Base-by-base conservation (phyloP, 1,140 invertebrate genomes). In the Drosophila nikananu region DNA sequence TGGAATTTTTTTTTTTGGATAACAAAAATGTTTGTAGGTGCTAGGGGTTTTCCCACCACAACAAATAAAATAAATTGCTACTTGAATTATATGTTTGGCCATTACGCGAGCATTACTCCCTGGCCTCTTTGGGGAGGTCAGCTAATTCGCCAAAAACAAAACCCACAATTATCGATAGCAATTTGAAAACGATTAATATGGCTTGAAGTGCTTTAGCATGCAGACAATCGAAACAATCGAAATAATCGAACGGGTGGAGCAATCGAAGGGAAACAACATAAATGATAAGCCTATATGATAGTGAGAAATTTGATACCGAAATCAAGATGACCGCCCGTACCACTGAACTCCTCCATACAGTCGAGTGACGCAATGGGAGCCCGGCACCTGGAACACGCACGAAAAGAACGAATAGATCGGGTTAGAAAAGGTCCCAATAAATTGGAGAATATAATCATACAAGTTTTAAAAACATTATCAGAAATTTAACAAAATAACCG, bases 301-400 rank as follows among this genome's bases (percentile, higher is more conserved):
- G 89, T 91, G 91, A 91, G 83, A 92, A 92, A 81, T 92, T 92
- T 83, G 89, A 93, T 93, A 93, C 92, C 92, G 91, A 93, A 93
- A 92, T 93, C 92, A 92, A 93, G 92, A 94, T 94, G 81, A 93
- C 94, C 80, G 93, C 92, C 92, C 90, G 92, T 93, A 93, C 94
- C 96, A 94, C 96, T 97, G 94, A 97, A 97, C 94, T 98, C 97
- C 94, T 97, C 97, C 97, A 98, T 97, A 94, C 97, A 97, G 95
- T 98, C 97, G 84, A 98, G 94, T 92, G 97, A 97, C 71, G 97
- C 97, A 94, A 98, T 98, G 77, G 97, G 97, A 83, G 97, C 97
- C 91, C 97, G 95, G 95, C 96, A 97, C 95, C 97, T 97, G 54
- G 5, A 57, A 57, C 12, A 12, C 9, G 93, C 49, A 93, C 93